Percentiles rank a stretch among this genome's conserved stretches.
Evolutionary conservation across 2,797 vertebrate genomes (phyloP).

Genomic region (Acanthurus tractus): DNA sequence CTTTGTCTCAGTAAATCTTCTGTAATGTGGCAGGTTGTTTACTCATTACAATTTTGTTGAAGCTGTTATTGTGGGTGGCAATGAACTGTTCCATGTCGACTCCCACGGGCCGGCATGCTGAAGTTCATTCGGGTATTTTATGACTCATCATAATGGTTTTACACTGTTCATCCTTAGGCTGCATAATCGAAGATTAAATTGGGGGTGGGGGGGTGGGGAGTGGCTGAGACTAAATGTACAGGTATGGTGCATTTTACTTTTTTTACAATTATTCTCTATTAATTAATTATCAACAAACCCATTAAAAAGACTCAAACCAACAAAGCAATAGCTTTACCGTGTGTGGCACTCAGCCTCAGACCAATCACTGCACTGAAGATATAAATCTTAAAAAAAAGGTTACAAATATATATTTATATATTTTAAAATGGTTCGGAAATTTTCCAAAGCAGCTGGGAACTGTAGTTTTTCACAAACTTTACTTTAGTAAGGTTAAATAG

Average conservation of each 20-base stretch:
- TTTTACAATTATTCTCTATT: not conserved
- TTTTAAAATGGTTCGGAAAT: not conserved
- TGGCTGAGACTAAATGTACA: not conserved
- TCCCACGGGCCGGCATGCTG: slow-evolving; percentile 44
- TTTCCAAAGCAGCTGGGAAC: not conserved
- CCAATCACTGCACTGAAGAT: not conserved
- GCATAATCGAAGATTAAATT: slow-evolving; percentile 16
- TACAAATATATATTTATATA: not conserved
- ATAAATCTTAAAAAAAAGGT: not conserved
- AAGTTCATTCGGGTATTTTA: slow-evolving; percentile 32
- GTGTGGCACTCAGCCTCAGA: not conserved
- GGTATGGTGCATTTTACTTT: not conserved
- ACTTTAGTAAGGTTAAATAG: not conserved
- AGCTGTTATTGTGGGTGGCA: slow-evolving; percentile 49
- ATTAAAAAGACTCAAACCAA: slow-evolving; percentile 5
- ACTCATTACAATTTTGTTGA: slow-evolving; percentile 31
- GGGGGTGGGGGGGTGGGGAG: not conserved
- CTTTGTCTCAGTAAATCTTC: not conserved
- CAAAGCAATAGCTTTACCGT: not conserved
- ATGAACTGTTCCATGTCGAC: slow-evolving; percentile 29
- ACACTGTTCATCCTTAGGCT: slow-evolving; percentile 29
- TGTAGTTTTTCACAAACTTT: not conserved
- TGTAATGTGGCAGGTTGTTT: slow-evolving; percentile 40
- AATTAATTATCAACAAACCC: not conserved
- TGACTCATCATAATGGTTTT: slow-evolving; percentile 44